A percentile compares a stretch with the other conserved stretches of the same genome.
phyloP scores from a whole-genome alignment of 2,888 invertebrate species.

The Agrotis exclamationis region DNA sequence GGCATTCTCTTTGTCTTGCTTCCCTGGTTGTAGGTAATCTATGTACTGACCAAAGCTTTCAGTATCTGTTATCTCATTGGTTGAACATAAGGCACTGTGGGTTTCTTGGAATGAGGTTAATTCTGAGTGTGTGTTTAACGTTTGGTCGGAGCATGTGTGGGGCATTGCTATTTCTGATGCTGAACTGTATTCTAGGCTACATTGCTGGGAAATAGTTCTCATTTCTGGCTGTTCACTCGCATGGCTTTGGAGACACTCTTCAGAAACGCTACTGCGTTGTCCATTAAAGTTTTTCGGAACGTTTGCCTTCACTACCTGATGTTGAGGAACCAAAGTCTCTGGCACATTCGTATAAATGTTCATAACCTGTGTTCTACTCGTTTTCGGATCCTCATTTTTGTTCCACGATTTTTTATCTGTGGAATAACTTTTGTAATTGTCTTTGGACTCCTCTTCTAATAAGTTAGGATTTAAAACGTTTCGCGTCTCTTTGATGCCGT shows the following conservation, averaged over 20 bases:
- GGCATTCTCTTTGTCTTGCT: conserved; percentile 80
- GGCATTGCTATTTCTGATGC: conserved; percentile 90
- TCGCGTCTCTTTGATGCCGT: conserved; percentile 91
- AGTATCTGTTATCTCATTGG: conserved; percentile 89
- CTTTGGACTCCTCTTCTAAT: conserved; percentile 92
- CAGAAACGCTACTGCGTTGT: conserved; percentile 85
- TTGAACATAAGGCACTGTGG: conserved; percentile 87
- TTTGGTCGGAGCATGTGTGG: conserved; percentile 89
- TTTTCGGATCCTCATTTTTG: conserved; percentile 82
- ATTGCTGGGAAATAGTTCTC: conserved; percentile 93
- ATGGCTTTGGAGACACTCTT: conserved; percentile 86
- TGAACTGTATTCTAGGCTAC: conserved; percentile 93
- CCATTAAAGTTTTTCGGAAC: conserved; percentile 78
- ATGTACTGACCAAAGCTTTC: conserved; percentile 90
- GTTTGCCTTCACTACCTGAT: conserved; percentile 88
- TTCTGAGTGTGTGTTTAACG: conserved; percentile 88
- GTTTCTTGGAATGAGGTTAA: conserved; percentile 88
- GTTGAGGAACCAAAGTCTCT: conserved; percentile 92
- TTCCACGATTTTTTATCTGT: conserved; percentile 84
- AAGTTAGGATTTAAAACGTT: conserved; percentile 92
- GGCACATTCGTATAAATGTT: conserved; percentile 93
- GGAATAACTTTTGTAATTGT: conserved; percentile 87
- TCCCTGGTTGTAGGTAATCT: conserved; percentile 84
- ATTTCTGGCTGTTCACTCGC: conserved; percentile 87
- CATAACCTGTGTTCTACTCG: conserved; percentile 84